phyloP scores from a whole-genome alignment of 2,797 vertebrate genomes.

The Numenius phaeopus region DNA sequence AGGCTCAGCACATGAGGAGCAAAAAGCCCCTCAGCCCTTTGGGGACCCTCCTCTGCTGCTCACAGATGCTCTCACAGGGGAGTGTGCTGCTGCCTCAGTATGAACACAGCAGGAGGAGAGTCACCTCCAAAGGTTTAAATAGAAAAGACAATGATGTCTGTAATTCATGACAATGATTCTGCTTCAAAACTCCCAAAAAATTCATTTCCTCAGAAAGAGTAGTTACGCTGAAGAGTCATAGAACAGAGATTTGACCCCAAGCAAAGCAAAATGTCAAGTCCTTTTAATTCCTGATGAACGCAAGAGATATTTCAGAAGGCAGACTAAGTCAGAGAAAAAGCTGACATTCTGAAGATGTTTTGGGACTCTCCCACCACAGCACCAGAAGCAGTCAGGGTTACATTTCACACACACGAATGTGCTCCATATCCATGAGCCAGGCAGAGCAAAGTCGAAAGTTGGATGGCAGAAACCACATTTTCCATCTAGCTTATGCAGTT shows the following conservation, averaged over 20 bases:
- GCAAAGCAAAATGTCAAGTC: neutral
- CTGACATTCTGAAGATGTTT: neutral
- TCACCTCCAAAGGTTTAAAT: neutral
- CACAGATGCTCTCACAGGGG: neutral
- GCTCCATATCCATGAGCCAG: neutral
- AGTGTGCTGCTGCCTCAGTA: neutral
- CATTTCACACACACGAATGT: rapidly evolving
- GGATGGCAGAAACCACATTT: neutral
- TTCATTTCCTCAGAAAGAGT: neutral
- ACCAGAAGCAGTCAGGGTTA: neutral
- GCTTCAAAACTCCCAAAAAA: neutral
- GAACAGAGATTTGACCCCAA: neutral
- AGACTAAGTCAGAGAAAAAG: neutral
- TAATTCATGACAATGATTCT: rapidly evolving
- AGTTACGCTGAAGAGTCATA: neutral
- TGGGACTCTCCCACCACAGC: neutral
- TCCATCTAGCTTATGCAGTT: neutral
- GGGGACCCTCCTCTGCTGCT: neutral
- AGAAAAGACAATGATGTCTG: neutral
- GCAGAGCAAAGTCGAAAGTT: neutral
- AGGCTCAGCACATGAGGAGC: rapidly evolving
- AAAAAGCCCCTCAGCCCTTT: neutral
- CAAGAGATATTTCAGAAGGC: neutral
- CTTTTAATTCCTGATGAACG: neutral
- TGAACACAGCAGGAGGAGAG: neutral